Conservation (phyloP, 2,888 invertebrate genomes). For the Ochropacha duplaris region DNA sequence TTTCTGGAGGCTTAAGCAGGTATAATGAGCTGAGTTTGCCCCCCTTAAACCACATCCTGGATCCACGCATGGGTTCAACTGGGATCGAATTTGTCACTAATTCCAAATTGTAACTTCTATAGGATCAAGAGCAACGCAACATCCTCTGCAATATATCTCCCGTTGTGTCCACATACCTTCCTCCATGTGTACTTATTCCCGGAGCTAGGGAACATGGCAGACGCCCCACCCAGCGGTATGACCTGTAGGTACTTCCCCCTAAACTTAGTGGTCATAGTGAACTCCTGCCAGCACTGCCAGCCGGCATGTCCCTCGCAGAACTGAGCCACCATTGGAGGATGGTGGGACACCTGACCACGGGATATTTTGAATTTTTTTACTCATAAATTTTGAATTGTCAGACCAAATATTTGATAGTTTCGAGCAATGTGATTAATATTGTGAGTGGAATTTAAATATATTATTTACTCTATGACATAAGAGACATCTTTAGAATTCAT, state of each 20-base stretch:
- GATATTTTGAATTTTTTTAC: slow-evolving; percentile 26
- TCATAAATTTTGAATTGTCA: background rate
- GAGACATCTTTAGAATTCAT: too few relatives aligned
- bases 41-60: too few relatives aligned
- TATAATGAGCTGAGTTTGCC: too few relatives aligned
- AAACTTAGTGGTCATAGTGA: slow-evolving; percentile 99
- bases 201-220: slow-evolving; percentile 84
- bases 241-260: slow-evolving; percentile 98
- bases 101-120: too few relatives aligned
- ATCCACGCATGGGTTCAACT: too few relatives aligned
- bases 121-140: background rate
- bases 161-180: slow-evolving; percentile 80
- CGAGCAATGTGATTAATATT: background rate
- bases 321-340: slow-evolving; percentile 99
- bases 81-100: too few relatives aligned
- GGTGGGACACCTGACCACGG: slow-evolving; percentile 91
- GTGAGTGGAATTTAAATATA: background rate
- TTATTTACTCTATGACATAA: too few relatives aligned
- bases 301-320: slow-evolving; percentile 93
- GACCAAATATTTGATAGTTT: background rate
- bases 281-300: slow-evolving; percentile 99
- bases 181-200: slow-evolving; percentile 98
- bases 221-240: slow-evolving; percentile 89
- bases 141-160: background rate
- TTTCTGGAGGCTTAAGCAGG: too few relatives aligned